Percentiles rank a stretch among this genome's conserved stretches.
phyloP scores from a whole-genome alignment of 1,140 invertebrate genomes.

The Platyscapa corneri region DNA sequence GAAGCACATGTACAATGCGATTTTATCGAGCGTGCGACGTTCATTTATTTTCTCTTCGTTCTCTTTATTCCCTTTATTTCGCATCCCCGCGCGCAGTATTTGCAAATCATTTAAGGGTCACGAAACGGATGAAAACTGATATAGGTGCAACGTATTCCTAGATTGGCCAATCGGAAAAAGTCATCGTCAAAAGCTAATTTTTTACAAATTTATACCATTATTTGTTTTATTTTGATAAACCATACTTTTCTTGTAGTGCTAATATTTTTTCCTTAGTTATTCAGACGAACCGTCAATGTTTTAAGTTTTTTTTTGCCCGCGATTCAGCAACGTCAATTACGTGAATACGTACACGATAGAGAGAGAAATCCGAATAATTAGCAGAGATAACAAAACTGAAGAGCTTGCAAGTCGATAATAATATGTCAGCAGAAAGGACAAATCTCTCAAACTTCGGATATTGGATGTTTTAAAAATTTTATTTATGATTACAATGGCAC shows the following conservation, averaged over 20 bases:
- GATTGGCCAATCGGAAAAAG: constrained; percentile 26
- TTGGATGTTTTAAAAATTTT: constrained; percentile 28
- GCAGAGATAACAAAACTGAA: constrained; percentile 39
- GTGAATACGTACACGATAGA: constrained; percentile 28
- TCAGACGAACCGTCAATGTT: constrained; percentile 8
- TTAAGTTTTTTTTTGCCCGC: neutral
- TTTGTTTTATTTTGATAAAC: constrained; percentile 34
- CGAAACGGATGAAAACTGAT: neutral
- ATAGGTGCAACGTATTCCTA: constrained; percentile 23
- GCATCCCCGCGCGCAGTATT: constrained; percentile 15
- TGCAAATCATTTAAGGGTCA: constrained; percentile 28
- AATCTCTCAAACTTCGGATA: constrained; percentile 40
- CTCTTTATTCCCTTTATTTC: too few relatives aligned
- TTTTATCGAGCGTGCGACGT: constrained; percentile 47
- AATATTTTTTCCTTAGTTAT: neutral
- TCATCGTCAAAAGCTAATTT: constrained; percentile 6
- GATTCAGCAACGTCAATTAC: constrained; percentile 26
- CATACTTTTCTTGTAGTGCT: constrained; percentile 6
- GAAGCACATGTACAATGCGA: constrained; percentile 45
- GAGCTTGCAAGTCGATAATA: constrained; percentile 20
- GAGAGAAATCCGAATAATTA: constrained; percentile 40
- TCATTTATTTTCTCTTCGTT: constrained; percentile 51
- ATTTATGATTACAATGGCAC: constrained; percentile 19
- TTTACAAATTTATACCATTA: constrained; percentile 25
- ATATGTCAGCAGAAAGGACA: too few relatives aligned